Evolutionary conservation across 2,888 invertebrate genomes (phyloP), one percentile per base, ranked within the genome.

Genomic region (Lithophane socia): DNA sequence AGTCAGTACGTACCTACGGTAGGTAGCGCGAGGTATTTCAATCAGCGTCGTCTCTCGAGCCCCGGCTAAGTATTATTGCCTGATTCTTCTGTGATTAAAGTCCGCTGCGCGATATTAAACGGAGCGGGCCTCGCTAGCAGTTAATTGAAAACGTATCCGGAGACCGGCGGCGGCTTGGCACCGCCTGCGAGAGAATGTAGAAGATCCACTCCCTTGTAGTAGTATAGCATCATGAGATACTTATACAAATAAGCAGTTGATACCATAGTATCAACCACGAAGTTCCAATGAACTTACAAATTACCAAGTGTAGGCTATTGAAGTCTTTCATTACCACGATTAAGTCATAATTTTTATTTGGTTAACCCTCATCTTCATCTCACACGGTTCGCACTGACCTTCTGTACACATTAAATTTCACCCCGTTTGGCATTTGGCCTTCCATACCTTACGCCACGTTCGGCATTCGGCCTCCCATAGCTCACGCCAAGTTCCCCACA

Each of bases 81-180:
- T 83, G 86, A 80, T 84, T 86, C 83, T 83, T 80, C 80, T 80
- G 78, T 81, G 86, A 89, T 84, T 87, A 87, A 87, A 88, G 87
- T 83, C 80, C 77, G 67, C 83, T 72, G 75, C 71, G 77, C 86
- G 77, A 80, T 85, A 87, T 86, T 82, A 83, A 85, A 80, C 85
- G 82, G 79, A 75, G 77, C 81, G 79, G 65, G 71, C 68, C 68
- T 65, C 75, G 77, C 72, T 72, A 75, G 64, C 79, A 76, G 80
- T 82, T 89, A 83, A 89, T 89, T 89, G 86, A 80, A 89, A 88
- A 88, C 75, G 80, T 85, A 87, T 87, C 86, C 76, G 79, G 75
- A 75, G 77, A 70, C 71, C 65, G 80, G 67, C 74, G 60, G 60
- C 13, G 42, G 47, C 37, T 42, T n/a, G 29, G 29, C 16, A 18